Base-by-base conservation (phyloP, 2,888 invertebrate species). In the Meta bourneti region DNA sequence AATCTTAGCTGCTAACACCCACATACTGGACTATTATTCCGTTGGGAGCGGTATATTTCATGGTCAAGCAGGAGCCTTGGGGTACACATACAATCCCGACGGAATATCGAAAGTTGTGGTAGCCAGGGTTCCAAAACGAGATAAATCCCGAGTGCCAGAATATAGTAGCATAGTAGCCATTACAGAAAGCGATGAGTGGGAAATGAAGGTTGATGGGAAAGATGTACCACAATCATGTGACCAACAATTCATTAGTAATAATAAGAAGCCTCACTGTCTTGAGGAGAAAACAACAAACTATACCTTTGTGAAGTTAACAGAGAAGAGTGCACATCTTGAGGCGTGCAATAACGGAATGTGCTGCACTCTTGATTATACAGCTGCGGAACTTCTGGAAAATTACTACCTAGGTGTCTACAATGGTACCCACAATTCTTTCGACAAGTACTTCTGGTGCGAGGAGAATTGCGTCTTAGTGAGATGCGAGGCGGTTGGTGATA, bases 21-120 rank as follows among this genome's bases (percentile, higher is more conserved):
- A 97, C 94, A 95, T 95, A 74, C 96, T 97, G 0, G 91, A 90
- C 0, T 94, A 95, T 0, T 97, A 97, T 1, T 96, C 96, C 93
- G 96, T 96, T 61, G 98, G 98, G 5, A 96, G 96, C 9, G 97
- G 97, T 19, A 97, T 98, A 89, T 97, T 96, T 94, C 96, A 96
- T 0, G 96, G 97, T 0, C 94, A 94, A 92, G 95, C 95, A 0
- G 96, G 96, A 0, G 95, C 94, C 9, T 34, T 87, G 74, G 71
- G 49, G 6, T 87, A 87, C 19, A 87, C 90, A 4, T 83, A 69
- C 49, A 83, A 83, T 51, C 82, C 90, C 2, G 92, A 92, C 48
- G 90, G 92, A 0, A 52, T 77, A 16, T 90, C 92, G 6, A 90
- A 72, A 48, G 54, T 79, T 7, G 13, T 79, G 6, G 61, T 79